These are phyloP conservation scores for Staurois parvus DNA, from an alignment of 2,797 vertebrate genomes.

Conservation along the genomic window DNA sequence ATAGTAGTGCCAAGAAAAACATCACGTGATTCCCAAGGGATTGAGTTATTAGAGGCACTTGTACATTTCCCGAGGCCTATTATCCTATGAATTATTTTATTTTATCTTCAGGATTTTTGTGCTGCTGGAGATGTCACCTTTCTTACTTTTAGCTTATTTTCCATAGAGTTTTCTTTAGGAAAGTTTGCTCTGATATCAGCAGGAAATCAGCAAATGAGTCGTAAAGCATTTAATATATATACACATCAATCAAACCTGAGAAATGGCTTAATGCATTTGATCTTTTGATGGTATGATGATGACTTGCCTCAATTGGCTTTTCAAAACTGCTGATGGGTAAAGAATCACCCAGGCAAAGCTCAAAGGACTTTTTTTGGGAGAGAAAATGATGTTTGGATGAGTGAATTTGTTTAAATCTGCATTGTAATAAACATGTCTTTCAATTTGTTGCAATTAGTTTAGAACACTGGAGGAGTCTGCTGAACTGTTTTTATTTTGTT, in stretches of 20 bases:
- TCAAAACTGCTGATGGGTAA: conserved; percentile 56
- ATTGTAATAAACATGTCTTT: conserved; percentile 10
- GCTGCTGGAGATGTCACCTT: conserved; percentile 56
- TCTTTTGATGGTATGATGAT: conserved; percentile 57
- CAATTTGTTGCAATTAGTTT: not conserved
- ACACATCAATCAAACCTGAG: conserved; percentile 65
- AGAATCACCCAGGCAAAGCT: conserved; percentile 37
- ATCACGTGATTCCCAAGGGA: conserved; percentile 13
- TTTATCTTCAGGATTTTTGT: not conserved
- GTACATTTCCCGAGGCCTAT: conserved; percentile 2
- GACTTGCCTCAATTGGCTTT: conserved; percentile 60
- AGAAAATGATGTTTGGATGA: not conserved
- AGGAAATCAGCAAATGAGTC: conserved; percentile 69
- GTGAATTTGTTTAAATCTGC: conserved; percentile 5
- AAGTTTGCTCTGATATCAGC: conserved; percentile 66
- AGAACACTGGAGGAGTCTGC: too few species aligned
- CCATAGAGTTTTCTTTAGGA: conserved; percentile 45
- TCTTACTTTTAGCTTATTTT: conserved; percentile 19
- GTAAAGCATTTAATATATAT: conserved; percentile 68
- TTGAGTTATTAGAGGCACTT: not conserved
- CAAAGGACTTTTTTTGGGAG: not conserved
- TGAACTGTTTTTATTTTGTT: too few species aligned
- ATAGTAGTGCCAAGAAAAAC: not conserved
- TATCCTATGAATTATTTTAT: conserved; percentile 31
- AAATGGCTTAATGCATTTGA: conserved; percentile 62